These are phyloP conservation scores for Drymodes brunneopygia DNA, from an alignment of 2,113 vertebrate species.

Conservation along the genomic window DNA sequence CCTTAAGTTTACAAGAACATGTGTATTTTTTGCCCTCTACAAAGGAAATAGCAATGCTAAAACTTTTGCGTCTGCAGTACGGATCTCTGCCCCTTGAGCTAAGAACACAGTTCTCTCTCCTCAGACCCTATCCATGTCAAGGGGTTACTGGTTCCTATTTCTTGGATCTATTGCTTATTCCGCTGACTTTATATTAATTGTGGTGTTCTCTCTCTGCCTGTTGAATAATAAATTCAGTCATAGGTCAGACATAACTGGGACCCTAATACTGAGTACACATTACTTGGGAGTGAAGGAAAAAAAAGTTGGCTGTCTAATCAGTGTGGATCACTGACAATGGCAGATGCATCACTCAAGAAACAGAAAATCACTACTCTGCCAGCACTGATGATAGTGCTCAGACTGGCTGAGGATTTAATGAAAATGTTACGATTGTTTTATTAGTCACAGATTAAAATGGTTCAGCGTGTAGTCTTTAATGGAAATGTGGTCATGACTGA, in stretches of 20 bases:
- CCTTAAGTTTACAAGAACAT: neutral
- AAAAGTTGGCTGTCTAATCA: neutral
- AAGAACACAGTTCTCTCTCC: neutral
- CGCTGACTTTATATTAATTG: neutral
- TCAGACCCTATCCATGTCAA: neutral
- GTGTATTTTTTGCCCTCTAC: neutral
- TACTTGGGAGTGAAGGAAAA: neutral
- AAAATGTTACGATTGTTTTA: neutral
- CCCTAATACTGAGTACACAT: neutral
- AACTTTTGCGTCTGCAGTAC: neutral
- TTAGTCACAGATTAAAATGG: constrained; percentile 29
- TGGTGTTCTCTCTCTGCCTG: neutral
- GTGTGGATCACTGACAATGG: neutral
- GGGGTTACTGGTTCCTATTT: neutral
- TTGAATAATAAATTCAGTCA: neutral
- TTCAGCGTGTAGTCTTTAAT: neutral
- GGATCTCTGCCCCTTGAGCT: neutral
- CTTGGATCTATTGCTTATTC: neutral
- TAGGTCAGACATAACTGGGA: neutral
- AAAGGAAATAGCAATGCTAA: neutral
- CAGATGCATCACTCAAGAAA: neutral
- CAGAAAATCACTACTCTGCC: neutral
- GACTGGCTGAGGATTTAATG: neutral
- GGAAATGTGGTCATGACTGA: constrained; percentile 15
- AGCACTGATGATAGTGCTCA: neutral